Percentiles rank a stretch among this genome's conserved stretches.
Evolutionary conservation across 1,140 invertebrate species (phyloP).

Genomic region (Tenebrio molitor): DNA sequence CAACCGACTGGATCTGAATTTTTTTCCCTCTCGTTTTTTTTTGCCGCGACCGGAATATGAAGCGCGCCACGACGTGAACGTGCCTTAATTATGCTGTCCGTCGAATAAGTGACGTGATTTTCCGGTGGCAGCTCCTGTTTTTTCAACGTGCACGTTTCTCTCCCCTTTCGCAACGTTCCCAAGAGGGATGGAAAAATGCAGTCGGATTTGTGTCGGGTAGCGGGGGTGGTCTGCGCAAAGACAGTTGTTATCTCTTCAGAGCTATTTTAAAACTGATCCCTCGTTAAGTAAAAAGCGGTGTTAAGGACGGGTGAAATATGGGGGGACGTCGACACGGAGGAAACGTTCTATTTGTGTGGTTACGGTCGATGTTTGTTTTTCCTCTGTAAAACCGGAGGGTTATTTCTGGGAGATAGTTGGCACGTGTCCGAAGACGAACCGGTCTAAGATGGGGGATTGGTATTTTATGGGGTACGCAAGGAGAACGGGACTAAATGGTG

Average conservation of each 20-base stretch:
- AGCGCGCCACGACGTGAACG: neutral
- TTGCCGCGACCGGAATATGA: conserved; percentile 9
- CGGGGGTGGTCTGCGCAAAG: neutral
- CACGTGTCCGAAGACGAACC: neutral
- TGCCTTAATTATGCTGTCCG: conserved; percentile 42
- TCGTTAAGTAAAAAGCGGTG: conserved; percentile 33
- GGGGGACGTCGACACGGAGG: conserved; percentile 4
- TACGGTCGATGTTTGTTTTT: neutral
- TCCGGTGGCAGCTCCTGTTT: conserved; percentile 26
- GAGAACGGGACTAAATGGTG: too few species aligned
- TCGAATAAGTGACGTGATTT: conserved; percentile 33
- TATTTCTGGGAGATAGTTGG: neutral
- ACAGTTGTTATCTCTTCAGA: conserved; percentile 12
- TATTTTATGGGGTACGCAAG: too few species aligned
- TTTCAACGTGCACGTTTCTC: too few species aligned
- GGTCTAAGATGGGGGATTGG: neutral
- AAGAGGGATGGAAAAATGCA: neutral
- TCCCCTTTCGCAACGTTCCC: too few species aligned
- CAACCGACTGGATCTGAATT: too few species aligned
- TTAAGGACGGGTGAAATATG: conserved; percentile 31
- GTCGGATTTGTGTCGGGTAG: neutral
- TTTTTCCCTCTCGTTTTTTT: too few species aligned
- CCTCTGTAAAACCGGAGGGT: neutral
- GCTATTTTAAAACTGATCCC: conserved; percentile 35
- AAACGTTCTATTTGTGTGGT: conserved; percentile 33